These are phyloP conservation scores for Dione juno DNA, from an alignment of 2,888 invertebrate genomes.

Conservation along the genomic window DNA sequence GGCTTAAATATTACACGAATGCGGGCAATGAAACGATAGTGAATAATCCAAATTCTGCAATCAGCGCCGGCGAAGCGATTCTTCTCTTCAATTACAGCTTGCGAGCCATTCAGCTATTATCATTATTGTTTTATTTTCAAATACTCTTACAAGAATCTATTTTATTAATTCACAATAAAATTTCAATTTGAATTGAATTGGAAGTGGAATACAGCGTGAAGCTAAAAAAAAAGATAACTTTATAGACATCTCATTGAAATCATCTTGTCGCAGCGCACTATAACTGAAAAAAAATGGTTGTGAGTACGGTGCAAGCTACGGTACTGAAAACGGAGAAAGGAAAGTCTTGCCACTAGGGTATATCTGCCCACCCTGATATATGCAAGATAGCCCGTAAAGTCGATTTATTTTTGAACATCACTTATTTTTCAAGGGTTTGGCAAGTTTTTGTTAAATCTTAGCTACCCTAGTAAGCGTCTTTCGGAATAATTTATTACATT, in stretches of 20 bases:
- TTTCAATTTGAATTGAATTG: neutral
- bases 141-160: constrained; percentile 1
- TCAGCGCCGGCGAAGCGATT: constrained; percentile 35
- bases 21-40: constrained; percentile 24
- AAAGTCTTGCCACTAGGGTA: too few species aligned
- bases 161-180: neutral
- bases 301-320: too few species aligned
- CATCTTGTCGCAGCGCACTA: too few species aligned
- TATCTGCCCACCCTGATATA: too few species aligned
- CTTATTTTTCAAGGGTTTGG: neutral
- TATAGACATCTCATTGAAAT: too few species aligned
- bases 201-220: too few species aligned
- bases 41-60: constrained; percentile 28
- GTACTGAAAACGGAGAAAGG: too few species aligned
- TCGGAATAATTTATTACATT: constrained; percentile 48
- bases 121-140: constrained; percentile 17
- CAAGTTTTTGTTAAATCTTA: constrained; percentile 26
- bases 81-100: constrained; percentile 37
- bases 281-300: too few species aligned
- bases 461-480: constrained; percentile 28
- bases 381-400: too few species aligned
- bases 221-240: too few species aligned
- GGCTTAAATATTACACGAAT: constrained; percentile 23
- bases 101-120: constrained; percentile 35
- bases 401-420: neutral